Conservation (phyloP, 2,797 vertebrate genomes). For the Schizopygopsis malacanthus region DNA sequence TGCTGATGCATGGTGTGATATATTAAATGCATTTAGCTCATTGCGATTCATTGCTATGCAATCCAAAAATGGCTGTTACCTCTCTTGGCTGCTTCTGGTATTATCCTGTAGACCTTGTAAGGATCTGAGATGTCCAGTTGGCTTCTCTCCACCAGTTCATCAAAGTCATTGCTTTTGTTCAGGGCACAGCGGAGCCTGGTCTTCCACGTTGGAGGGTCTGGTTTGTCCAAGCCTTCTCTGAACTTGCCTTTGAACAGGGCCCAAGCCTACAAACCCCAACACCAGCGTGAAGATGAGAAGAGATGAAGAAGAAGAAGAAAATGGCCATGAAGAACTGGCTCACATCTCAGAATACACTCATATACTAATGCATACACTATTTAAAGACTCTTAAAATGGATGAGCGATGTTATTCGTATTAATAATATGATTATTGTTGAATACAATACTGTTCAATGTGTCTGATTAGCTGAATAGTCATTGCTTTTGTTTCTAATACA, state of each 20-base stretch:
- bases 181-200: constrained; percentile 95
- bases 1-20: not conserved
- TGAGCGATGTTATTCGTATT: no score
- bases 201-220: constrained; percentile 98
- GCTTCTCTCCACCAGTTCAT: constrained; percentile 93
- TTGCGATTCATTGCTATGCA: not conserved
- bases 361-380: not conserved
- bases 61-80: constrained; percentile 73
- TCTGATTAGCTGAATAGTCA: not conserved
- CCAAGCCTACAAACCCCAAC: constrained; percentile 85
- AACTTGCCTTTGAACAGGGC: constrained; percentile 98
- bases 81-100: constrained; percentile 94
- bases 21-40: not conserved
- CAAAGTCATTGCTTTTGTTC: constrained; percentile 99
- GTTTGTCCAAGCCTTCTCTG: constrained; percentile 96
- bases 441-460: not conserved
- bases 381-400: not conserved
- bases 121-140: constrained; percentile 98
- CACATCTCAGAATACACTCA: not conserved
- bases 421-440: not conserved
- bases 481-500: not conserved
- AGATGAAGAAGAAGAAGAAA: not conserved
- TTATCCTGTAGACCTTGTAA: constrained; percentile 98
- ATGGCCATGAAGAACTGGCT: not conserved
- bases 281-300: not conserved